Evolutionary conservation across 1,140 invertebrate species (phyloP), one percentile per base, ranked within the genome.

Genomic region (Trachymyrmex septentrionalis): DNA sequence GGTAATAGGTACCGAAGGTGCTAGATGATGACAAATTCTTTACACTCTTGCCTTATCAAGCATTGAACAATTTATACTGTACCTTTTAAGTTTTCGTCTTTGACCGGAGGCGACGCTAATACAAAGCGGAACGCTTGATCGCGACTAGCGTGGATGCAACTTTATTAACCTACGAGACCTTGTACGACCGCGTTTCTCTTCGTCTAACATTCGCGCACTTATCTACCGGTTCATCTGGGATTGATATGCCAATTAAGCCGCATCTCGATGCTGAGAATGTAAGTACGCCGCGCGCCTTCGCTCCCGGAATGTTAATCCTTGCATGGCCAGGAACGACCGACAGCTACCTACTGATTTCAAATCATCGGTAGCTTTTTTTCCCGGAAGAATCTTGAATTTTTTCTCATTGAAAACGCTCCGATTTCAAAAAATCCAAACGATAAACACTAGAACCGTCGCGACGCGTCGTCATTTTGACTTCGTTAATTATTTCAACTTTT

Each of bases 241-340:
- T 93, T 93, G 92, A 93, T 93, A 93, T 93, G 92, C 92, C 92
- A 93, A 93, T 93, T 93, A 93, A 92, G 90, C 92, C 73, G 87
- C 92, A 92, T 78, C 92, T 90, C 66, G 75, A 64, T 88, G 87
- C 89, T 44, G 61, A 85, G 88, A 85, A 73, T 72, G 81, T 57
- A 73, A 77, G 67, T 76, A 73, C 80, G 57, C 78, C 88, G 88
- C 88, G 88, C 61, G 84, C 76, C 21, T 85, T 61, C 53, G 67
- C 63, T 57, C 72, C 21, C 27, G 21, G 84, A 86, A 78, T 81
- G 72, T 76, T 76, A 55, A 61, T 76, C 59, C 75, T 57, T 34
- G 27, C 57, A 69, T 78, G 59, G 72, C 64, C 53, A 75, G 63
- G 57, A 59, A 44, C 61, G 69, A 34, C 27, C 57, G 63, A 21